Percentiles rank a stretch among this genome's conserved stretches.
Evolutionary conservation across 2,888 invertebrate genomes (phyloP).

Genomic region (Polia nebulosa): DNA sequence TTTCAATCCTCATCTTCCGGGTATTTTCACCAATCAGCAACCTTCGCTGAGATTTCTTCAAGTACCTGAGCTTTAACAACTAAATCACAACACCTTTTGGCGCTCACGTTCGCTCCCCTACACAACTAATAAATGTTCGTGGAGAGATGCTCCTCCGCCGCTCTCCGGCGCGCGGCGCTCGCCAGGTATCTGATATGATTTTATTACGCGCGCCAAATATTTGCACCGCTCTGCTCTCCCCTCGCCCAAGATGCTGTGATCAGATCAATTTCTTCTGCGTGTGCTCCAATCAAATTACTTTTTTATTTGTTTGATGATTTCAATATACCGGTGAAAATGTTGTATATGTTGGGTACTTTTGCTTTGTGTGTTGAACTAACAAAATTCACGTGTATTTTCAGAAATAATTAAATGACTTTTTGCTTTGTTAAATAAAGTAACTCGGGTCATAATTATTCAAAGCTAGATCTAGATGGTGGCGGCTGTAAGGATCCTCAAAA

Average conservation of each 20-base stretch:
- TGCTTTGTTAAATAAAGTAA: not conserved
- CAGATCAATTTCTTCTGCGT: constrained; percentile 55
- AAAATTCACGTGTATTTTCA: not conserved
- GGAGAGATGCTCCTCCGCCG: too few species aligned
- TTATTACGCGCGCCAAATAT: constrained; percentile 83
- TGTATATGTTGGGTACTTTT: constrained; percentile 11
- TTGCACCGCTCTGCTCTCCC: constrained; percentile 69
- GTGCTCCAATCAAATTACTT: constrained; percentile 60
- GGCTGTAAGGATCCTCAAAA: too few species aligned
- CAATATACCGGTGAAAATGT: constrained; percentile 22
- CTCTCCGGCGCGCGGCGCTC: constrained; percentile 26
- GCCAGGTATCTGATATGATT: constrained; percentile 82
- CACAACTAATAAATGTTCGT: constrained; percentile 6
- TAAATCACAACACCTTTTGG: not conserved
- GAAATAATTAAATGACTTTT: not conserved
- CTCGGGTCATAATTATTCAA: too few species aligned
- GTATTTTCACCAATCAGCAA: not conserved
- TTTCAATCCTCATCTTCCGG: not conserved
- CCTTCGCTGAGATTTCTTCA: not conserved
- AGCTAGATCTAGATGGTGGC: too few species aligned
- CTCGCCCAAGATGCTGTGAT: constrained; percentile 46
- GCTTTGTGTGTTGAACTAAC: not conserved
- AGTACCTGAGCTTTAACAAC: not conserved
- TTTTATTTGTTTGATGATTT: constrained; percentile 63
- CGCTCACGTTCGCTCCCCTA: not conserved